Evolutionary conservation across 2,888 invertebrate genomes (phyloP).

Genomic region (Apoda limacodes): DNA sequence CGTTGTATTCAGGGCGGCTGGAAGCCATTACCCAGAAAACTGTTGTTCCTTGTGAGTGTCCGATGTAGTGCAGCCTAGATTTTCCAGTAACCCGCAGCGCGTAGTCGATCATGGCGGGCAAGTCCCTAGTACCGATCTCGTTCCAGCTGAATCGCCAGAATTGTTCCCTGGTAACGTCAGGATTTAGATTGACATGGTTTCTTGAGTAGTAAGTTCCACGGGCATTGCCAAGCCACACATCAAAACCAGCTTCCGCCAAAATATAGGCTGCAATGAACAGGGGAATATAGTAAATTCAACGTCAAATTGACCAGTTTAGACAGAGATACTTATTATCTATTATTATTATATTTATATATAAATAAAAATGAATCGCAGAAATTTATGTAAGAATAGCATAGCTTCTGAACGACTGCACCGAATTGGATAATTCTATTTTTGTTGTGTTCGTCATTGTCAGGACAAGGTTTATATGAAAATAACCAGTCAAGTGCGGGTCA

Average conservation of each 20-base stretch:
- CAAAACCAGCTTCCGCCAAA: constrained; percentile 73
- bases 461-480: no score
- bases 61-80: constrained; percentile 77
- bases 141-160: constrained; percentile 86
- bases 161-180: constrained; percentile 26
- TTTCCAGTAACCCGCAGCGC: constrained; percentile 69
- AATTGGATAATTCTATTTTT: no score
- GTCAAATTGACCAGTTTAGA: no score
- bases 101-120: constrained; percentile 86
- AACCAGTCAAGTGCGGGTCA: no score
- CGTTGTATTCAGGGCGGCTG: constrained; percentile 73
- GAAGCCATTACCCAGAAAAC: constrained; percentile 76
- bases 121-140: constrained; percentile 81
- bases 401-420: no score
- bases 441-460: no score
- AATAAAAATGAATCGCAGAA: no score
- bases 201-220: constrained; percentile 77
- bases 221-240: constrained; percentile 83
- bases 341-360: no score
- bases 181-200: constrained; percentile 53
- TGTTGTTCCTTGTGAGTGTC: constrained; percentile 81
- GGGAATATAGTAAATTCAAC: background rate
- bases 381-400: no score
- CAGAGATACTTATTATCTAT: background rate
- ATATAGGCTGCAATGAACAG: constrained; percentile 34